phyloP scores from a whole-genome alignment of 2,113 vertebrate species.

The Malaclemys terrapin region DNA sequence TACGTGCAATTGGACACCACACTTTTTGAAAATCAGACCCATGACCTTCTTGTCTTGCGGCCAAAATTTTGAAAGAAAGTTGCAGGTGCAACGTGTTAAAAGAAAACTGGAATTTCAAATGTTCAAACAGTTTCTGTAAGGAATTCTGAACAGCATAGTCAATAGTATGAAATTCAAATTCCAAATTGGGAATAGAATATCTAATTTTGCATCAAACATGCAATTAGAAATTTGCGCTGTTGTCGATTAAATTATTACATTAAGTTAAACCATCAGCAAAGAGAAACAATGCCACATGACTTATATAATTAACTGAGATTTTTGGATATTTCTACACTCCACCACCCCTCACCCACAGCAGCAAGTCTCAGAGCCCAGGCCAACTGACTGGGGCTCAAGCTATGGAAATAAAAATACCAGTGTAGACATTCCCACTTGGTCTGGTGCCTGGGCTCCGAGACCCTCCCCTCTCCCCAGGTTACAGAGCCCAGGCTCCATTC shows the following conservation, averaged over 20 bases:
- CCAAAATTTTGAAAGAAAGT: not conserved
- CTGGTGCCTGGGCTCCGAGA: not conserved
- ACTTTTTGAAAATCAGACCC: not conserved
- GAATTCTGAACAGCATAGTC: not conserved
- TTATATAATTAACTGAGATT: not conserved
- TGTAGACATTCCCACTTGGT: not conserved
- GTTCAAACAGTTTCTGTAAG: not conserved
- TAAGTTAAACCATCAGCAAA: not conserved
- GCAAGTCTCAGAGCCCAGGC: not conserved
- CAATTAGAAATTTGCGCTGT: not conserved
- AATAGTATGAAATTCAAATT: not conserved
- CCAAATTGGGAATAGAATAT: not conserved
- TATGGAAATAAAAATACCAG: not conserved
- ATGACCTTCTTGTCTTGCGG: not conserved
- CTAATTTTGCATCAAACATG: not conserved
- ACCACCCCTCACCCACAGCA: not conserved
- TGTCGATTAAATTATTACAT: not conserved
- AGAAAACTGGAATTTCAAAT: not conserved
- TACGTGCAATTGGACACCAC: not conserved
- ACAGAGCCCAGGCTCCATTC: not conserved
- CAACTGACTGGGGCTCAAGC: not conserved
- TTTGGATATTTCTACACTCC: not conserved
- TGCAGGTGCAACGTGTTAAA: fast-evolving
- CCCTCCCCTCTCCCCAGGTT: not conserved
- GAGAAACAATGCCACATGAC: not conserved